phyloP scores from a whole-genome alignment of 2,797 vertebrate genomes.

The Nannoperca obscura region DNA sequence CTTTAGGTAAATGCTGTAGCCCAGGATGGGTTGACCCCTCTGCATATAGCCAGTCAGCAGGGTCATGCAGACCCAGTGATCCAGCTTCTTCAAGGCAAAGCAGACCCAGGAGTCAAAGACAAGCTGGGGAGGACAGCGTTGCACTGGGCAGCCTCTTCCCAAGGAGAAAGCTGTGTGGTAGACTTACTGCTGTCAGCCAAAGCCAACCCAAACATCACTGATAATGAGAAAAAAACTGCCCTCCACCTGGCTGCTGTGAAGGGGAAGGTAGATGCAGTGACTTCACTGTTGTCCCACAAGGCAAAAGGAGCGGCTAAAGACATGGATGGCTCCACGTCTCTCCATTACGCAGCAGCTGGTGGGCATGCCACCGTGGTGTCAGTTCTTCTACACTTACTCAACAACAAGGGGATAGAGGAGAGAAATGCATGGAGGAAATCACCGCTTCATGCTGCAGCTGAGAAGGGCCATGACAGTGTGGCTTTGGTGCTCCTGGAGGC shows the following conservation, averaged over 20 bases:
- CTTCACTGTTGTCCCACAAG: slow-evolving; percentile 74
- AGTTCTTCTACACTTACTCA: slow-evolving; percentile 74
- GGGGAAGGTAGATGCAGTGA: slow-evolving; percentile 66
- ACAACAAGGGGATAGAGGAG: slow-evolving; percentile 81
- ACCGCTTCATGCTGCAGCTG: slow-evolving; percentile 82
- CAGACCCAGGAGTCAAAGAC: slow-evolving; percentile 77
- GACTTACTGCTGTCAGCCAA: slow-evolving; percentile 80
- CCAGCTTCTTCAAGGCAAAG: slow-evolving; percentile 80
- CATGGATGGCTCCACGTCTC: slow-evolving; percentile 84
- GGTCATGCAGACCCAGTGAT: slow-evolving; percentile 73
- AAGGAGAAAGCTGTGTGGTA: slow-evolving; percentile 63
- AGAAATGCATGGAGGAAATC: slow-evolving; percentile 89
- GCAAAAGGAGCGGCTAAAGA: slow-evolving; percentile 82
- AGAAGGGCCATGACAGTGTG: slow-evolving; percentile 78
- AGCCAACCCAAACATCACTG: slow-evolving; percentile 74
- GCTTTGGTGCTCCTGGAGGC: slow-evolving; percentile 76
- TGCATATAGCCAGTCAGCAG: slow-evolving; percentile 81
- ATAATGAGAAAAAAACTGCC: slow-evolving; percentile 86
- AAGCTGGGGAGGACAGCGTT: slow-evolving; percentile 80
- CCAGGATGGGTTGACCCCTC: slow-evolving; percentile 78
- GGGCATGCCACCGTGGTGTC: slow-evolving; percentile 71
- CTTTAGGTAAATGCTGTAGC: slow-evolving; percentile 74
- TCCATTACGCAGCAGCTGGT: slow-evolving; percentile 80
- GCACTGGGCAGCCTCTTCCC: slow-evolving; percentile 80
- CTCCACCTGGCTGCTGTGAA: slow-evolving; percentile 82